Conservation (phyloP, 2,888 invertebrate genomes). For the Panopea generosa region DNA sequence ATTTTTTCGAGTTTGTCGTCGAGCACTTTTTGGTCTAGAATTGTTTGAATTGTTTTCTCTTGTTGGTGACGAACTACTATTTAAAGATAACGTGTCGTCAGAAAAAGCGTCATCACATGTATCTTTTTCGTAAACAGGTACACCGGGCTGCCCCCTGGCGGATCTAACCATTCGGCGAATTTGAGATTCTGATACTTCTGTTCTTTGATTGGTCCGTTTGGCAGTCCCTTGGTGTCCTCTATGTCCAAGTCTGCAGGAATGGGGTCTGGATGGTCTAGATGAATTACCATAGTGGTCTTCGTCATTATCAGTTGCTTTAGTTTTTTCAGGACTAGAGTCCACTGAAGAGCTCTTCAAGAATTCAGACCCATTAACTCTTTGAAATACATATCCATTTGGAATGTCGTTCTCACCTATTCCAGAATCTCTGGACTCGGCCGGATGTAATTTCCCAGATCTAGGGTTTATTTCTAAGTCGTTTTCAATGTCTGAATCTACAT, state of each 20-base stretch:
- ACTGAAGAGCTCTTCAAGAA: conserved; percentile 41
- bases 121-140: not conserved
- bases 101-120: conserved; percentile 35
- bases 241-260: conserved; percentile 71
- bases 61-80: conserved; percentile 49
- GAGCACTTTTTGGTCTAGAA: conserved; percentile 56
- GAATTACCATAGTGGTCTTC: conserved; percentile 33
- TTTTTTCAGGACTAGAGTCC: conserved; percentile 48
- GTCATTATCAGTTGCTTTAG: conserved; percentile 17
- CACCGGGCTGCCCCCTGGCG: conserved; percentile 34
- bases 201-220: conserved; percentile 11
- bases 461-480: conserved; percentile 50
- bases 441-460: conserved; percentile 65
- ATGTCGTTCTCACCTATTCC: conserved; percentile 72
- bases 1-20: conserved; percentile 19
- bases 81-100: conserved; percentile 56
- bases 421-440: conserved; percentile 69
- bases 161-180: conserved; percentile 56
- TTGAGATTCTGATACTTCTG: conserved; percentile 58
- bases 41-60: conserved; percentile 13
- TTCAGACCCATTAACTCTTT: conserved; percentile 34
- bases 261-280: conserved; percentile 62
- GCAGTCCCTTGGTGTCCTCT: conserved; percentile 41
- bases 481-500: conserved; percentile 55
- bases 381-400: conserved; percentile 54